phyloP scores from a whole-genome alignment of 1,140 invertebrate genomes.

The Elysia chlorotica region DNA sequence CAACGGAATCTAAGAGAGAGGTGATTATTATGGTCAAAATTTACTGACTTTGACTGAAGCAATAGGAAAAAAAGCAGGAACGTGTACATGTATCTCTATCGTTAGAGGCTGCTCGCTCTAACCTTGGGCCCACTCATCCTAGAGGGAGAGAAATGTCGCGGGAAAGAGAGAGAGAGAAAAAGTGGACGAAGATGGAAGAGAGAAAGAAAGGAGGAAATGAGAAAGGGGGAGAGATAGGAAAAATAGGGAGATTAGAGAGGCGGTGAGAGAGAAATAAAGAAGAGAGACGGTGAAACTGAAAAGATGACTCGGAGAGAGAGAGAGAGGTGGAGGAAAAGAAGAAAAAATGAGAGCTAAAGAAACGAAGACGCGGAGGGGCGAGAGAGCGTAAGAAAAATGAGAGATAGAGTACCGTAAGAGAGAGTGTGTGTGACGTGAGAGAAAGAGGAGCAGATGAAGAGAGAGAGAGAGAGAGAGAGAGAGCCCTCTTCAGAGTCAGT shows the following conservation, averaged over 20 bases:
- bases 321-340: too few species aligned
- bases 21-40: not conserved
- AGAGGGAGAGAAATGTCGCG: not conserved
- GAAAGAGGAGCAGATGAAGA: not conserved
- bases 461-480: not conserved
- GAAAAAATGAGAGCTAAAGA: constrained; percentile 2
- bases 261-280: not conserved
- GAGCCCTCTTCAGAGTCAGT: not conserved
- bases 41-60: not conserved
- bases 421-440: not conserved
- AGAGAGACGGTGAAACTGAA: not conserved
- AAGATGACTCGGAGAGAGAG: not conserved
- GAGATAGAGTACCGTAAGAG: not conserved
- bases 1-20: not conserved
- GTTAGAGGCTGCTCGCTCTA: not conserved
- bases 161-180: not conserved
- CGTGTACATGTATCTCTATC: not conserved
- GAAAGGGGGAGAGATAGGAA: constrained; percentile 1
- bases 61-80: not conserved
- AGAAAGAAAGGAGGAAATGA: not conserved
- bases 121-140: not conserved
- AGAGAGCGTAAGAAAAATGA: not conserved
- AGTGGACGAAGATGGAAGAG: not conserved
- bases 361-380: constrained; percentile 1
- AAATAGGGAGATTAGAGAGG: not conserved